Percentiles rank a stretch among this genome's conserved stretches.
These are phyloP conservation scores for Parotia lawesii DNA, from an alignment of 2,113 vertebrate genomes.

Conservation along the genomic window DNA sequence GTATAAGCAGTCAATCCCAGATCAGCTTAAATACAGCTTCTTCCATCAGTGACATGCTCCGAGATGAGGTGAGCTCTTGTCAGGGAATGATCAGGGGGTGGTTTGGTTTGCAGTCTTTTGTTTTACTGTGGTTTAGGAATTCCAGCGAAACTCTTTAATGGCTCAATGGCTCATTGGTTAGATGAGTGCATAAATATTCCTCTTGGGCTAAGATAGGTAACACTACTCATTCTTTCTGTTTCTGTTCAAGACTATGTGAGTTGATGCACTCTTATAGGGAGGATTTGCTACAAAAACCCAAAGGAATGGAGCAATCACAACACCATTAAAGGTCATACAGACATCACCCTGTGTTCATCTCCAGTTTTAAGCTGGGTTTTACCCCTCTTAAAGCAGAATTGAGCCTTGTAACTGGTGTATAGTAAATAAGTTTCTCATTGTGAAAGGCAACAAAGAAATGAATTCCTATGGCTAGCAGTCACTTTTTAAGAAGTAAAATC, in stretches of 20 bases:
- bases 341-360: neutral
- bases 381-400: neutral
- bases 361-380: neutral
- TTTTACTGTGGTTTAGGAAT: neutral
- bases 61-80: constrained; percentile 77
- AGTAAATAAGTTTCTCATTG: neutral
- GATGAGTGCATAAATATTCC: neutral
- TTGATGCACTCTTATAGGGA: neutral
- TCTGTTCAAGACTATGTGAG: neutral
- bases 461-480: neutral
- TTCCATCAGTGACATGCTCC: constrained; percentile 66
- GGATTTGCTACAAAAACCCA: neutral
- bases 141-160: neutral
- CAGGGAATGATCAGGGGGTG: neutral
- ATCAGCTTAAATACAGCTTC: constrained; percentile 66
- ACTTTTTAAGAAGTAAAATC: neutral
- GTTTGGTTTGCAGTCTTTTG: neutral
- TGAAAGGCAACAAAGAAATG: neutral
- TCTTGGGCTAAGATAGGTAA: neutral
- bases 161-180: neutral
- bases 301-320: neutral
- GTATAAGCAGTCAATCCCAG: constrained; percentile 67
- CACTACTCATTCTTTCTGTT: neutral
- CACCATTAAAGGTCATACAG: neutral
- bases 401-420: neutral